Conservation (phyloP, 2,888 invertebrate genomes). For the Athrips mouffetella region DNA sequence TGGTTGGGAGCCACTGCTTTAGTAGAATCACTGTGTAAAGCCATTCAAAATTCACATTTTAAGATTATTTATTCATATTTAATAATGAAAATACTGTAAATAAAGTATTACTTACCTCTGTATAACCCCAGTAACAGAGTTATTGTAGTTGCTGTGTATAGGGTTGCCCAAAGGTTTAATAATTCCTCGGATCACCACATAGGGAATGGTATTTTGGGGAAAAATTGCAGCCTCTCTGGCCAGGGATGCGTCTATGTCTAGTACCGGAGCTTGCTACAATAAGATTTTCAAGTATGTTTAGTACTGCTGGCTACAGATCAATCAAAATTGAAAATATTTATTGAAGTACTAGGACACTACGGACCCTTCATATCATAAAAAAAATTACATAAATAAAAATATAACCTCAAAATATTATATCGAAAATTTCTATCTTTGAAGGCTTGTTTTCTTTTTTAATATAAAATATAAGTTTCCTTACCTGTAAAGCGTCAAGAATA, state of each 20-base stretch:
- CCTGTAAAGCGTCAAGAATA: conserved; percentile 84
- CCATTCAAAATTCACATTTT: too few species aligned
- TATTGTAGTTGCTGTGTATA: conserved; percentile 85
- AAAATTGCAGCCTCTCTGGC: conserved; percentile 80
- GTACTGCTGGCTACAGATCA: too few species aligned
- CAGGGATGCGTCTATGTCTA: conserved; percentile 82
- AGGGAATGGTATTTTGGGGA: conserved; percentile 82
- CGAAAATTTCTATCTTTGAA: neutral
- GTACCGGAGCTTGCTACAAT: conserved; percentile 81
- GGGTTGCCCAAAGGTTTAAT: conserved; percentile 87
- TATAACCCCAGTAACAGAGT: conserved; percentile 85
- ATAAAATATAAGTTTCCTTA: conserved; percentile 45
- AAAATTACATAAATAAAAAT: neutral
- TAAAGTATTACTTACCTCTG: conserved; percentile 74
- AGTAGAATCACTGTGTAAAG: too few species aligned
- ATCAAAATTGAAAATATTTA: too few species aligned
- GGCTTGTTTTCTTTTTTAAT: neutral
- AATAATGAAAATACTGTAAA: neutral
- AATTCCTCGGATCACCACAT: conserved; percentile 86
- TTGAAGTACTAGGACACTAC: neutral
- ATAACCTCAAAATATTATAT: neutral
- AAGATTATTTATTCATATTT: too few species aligned
- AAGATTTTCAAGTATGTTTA: too few species aligned
- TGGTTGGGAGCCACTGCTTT: too few species aligned
- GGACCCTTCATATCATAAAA: neutral